phyloP scores from a whole-genome alignment of 2,113 vertebrate genomes.

The Hepsetus odoe region DNA sequence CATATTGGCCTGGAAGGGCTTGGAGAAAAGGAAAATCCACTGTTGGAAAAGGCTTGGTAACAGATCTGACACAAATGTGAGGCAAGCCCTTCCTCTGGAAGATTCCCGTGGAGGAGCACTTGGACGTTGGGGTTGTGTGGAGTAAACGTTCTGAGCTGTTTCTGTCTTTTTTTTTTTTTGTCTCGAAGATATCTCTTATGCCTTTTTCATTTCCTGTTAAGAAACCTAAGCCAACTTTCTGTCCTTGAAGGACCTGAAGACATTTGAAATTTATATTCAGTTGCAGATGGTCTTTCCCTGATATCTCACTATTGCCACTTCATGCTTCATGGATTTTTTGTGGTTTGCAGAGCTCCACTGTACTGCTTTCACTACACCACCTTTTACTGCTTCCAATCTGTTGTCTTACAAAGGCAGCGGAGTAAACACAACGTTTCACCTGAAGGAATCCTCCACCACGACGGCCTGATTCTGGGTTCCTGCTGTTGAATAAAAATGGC shows the following conservation, averaged over 20 bases:
- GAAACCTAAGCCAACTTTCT: slow-evolving; percentile 12
- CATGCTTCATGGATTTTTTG: not conserved
- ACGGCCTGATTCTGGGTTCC: no score
- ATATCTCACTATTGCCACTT: not conserved
- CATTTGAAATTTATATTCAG: slow-evolving; percentile 5
- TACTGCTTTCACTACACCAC: no score
- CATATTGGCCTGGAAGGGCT: slow-evolving; percentile 37
- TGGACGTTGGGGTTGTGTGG: not conserved
- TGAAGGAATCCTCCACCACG: no score
- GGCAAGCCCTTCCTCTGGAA: not conserved
- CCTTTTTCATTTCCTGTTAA: slow-evolving; percentile 16
- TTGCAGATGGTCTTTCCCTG: not conserved
- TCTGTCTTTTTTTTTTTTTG: not conserved
- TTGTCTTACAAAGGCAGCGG: no score
- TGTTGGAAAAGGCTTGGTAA: slow-evolving; percentile 17
- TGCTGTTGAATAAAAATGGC: no score
- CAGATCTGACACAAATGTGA: not conserved
- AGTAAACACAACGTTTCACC: no score
- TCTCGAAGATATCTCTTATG: not conserved
- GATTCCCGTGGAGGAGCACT: not conserved
- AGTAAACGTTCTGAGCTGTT: not conserved
- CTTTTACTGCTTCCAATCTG: no score
- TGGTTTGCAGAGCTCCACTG: not conserved
- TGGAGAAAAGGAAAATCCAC: slow-evolving; percentile 2
- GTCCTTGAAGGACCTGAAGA: slow-evolving; percentile 26